Evolutionary conservation across 2,888 invertebrate species (phyloP).

Genomic region (Lochmaea capreae): DNA sequence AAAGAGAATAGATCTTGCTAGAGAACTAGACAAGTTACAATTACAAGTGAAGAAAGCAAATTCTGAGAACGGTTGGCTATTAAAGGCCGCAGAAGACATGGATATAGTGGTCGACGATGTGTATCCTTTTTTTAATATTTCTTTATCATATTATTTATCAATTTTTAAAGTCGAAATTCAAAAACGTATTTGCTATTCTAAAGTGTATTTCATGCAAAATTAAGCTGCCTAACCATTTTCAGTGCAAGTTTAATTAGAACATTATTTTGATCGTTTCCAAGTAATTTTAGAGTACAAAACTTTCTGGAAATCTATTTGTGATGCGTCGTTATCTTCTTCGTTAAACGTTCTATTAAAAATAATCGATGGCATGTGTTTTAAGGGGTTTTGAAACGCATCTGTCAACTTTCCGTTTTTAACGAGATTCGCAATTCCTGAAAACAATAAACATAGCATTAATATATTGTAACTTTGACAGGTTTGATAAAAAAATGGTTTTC

Average conservation of each 20-base stretch:
- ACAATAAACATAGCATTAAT: background rate
- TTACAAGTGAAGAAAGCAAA: slow-evolving; percentile 73
- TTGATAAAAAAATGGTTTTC: no score
- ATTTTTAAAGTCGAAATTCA: background rate
- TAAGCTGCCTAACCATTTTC: background rate
- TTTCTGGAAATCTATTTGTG: slow-evolving; percentile 16
- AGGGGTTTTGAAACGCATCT: slow-evolving; percentile 28
- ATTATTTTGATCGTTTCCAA: slow-evolving; percentile 5
- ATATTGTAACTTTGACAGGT: no score
- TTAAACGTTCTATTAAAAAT: slow-evolving; percentile 20
- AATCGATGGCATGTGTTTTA: slow-evolving; percentile 29
- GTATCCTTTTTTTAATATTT: slow-evolving; percentile 51
- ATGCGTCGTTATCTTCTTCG: slow-evolving; percentile 15
- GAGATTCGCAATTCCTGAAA: slow-evolving; percentile 25
- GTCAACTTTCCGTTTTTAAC: slow-evolving; percentile 21
- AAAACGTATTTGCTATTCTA: background rate
- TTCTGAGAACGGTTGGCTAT: slow-evolving; percentile 85
- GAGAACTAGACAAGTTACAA: slow-evolving; percentile 83
- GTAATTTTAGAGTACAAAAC: slow-evolving; percentile 24
- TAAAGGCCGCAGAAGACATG: slow-evolving; percentile 88
- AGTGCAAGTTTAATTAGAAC: slow-evolving; percentile 1
- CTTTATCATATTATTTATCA: no score
- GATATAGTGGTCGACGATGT: slow-evolving; percentile 90
- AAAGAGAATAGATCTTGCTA: slow-evolving; percentile 80
- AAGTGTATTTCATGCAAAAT: background rate